Evolutionary conservation across 2,113 vertebrate species (phyloP).

Genomic region (Danionella cerebrum): DNA sequence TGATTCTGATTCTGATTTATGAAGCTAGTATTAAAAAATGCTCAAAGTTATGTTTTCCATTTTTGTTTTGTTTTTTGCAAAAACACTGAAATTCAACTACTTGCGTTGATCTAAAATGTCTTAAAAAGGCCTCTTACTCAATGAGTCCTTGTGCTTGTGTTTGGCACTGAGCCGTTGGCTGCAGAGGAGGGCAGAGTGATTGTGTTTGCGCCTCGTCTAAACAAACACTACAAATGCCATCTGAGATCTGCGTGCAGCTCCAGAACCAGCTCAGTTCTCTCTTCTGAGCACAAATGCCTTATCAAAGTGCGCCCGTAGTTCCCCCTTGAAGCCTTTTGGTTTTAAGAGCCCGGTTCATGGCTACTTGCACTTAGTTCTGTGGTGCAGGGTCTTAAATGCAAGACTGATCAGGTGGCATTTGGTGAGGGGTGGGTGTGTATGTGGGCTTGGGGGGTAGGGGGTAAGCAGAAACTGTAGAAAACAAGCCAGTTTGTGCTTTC

Average conservation of each 20-base stretch:
- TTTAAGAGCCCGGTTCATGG: not conserved
- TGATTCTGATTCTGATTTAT: too few relatives aligned
- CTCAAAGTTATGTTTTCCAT: too few relatives aligned
- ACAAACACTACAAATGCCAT: slow-evolving; percentile 54
- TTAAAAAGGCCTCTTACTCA: too few relatives aligned
- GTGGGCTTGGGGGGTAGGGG: not conserved
- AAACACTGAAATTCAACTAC: slow-evolving; percentile 17
- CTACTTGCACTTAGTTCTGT: not conserved
- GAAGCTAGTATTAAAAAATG: too few relatives aligned
- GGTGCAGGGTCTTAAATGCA: not conserved
- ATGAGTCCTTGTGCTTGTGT: slow-evolving; percentile 67
- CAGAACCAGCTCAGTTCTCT: slow-evolving; percentile 35
- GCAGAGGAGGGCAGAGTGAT: slow-evolving; percentile 57
- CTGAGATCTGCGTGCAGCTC: slow-evolving; percentile 41
- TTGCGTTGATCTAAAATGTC: too few relatives aligned
- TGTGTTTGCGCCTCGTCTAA: slow-evolving; percentile 61
- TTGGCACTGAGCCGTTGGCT: slow-evolving; percentile 64
- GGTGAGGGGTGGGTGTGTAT: too few relatives aligned
- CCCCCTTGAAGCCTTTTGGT: not conserved
- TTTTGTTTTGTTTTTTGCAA: too few relatives aligned
- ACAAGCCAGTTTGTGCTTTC: not conserved
- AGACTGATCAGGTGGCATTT: not conserved
- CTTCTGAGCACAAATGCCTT: not conserved
- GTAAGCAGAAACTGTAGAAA: slow-evolving; percentile 4
- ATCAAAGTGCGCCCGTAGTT: not conserved